These are phyloP conservation scores for Hipparchia sbordonii DNA, from an alignment of 2,888 invertebrate species.

Conservation along the genomic window DNA sequence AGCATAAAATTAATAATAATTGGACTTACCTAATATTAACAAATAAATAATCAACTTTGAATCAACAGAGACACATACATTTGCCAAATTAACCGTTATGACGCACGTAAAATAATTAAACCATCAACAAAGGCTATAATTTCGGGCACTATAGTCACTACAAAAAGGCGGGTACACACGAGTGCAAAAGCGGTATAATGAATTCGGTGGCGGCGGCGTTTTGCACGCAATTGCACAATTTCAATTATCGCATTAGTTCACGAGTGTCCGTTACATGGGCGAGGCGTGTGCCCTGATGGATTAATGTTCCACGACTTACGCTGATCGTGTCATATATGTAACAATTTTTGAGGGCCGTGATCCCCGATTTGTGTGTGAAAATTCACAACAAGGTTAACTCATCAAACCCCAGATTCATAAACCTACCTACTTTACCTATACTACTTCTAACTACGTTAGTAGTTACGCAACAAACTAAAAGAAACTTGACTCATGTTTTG, in stretches of 20 bases:
- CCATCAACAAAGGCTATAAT: slow-evolving; percentile 66
- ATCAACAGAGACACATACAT: slow-evolving; percentile 15
- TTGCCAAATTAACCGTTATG: slow-evolving; percentile 30
- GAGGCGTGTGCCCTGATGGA: slow-evolving; percentile 44
- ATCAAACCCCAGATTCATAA: too few relatives aligned
- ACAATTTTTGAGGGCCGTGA: background rate
- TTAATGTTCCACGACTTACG: slow-evolving; percentile 34
- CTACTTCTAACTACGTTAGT: too few relatives aligned
- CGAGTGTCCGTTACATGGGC: slow-evolving; percentile 53
- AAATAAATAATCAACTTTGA: background rate
- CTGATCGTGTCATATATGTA: slow-evolving; percentile 19
- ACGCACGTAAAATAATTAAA: slow-evolving; percentile 66
- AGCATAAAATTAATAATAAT: background rate
- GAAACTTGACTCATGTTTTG: too few relatives aligned
- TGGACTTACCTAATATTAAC: background rate
- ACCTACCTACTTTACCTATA: too few relatives aligned
- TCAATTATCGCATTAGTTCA: slow-evolving; percentile 82
- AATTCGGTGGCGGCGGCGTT: slow-evolving; percentile 74
- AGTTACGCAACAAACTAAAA: background rate
- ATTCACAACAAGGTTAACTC: background rate
- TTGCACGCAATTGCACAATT: slow-evolving; percentile 84
- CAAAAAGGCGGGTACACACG: slow-evolving; percentile 56
- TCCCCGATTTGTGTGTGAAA: background rate
- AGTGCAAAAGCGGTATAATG: slow-evolving; percentile 75
- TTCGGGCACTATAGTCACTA: slow-evolving; percentile 47